Conservation (phyloP, 2,888 invertebrate genomes). For the Apamea monoglypha region DNA sequence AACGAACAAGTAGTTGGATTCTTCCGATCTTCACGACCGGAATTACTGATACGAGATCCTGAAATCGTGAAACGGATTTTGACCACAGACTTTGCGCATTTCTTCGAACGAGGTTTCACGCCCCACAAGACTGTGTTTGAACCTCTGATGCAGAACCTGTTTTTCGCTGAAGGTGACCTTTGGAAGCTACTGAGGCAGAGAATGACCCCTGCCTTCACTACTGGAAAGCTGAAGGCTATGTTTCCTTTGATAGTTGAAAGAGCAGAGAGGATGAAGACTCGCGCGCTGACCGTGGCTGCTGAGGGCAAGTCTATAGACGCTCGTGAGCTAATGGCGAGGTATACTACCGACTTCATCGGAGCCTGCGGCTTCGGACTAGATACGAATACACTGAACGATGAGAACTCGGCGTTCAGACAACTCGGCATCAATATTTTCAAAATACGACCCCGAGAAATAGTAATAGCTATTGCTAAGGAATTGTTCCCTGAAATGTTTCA, state of each 20-base stretch:
- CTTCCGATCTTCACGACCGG: constrained; percentile 68
- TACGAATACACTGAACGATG: constrained; percentile 70
- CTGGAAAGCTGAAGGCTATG: constrained; percentile 69
- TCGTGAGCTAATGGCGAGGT: constrained; percentile 76
- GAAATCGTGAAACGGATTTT: constrained; percentile 71
- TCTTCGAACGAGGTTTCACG: constrained; percentile 63
- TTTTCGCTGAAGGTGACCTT: constrained; percentile 73
- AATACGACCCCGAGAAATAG: constrained; percentile 8
- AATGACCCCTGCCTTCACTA: constrained; percentile 75
- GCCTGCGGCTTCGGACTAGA: constrained; percentile 77
- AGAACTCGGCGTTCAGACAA: constrained; percentile 73
- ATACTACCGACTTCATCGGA: constrained; percentile 77
- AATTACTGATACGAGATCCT: constrained; percentile 73
- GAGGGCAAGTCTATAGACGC: constrained; percentile 66
- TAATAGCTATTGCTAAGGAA: constrained; percentile 25
- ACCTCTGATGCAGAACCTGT: constrained; percentile 73
- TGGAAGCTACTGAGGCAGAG: constrained; percentile 76
- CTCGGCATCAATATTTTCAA: constrained; percentile 60
- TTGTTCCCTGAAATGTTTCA: constrained; percentile 47
- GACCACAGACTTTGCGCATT: constrained; percentile 62
- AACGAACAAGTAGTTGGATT: constrained; percentile 74
- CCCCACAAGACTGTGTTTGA: constrained; percentile 64
- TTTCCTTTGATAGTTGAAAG: constrained; percentile 75
- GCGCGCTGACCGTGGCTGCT: constrained; percentile 38
- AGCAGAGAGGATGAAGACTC: constrained; percentile 68